Evolutionary conservation across 2,113 vertebrate genomes (phyloP), one percentile per base, ranked within the genome.

Genomic region (Toxotes jaculatrix): DNA sequence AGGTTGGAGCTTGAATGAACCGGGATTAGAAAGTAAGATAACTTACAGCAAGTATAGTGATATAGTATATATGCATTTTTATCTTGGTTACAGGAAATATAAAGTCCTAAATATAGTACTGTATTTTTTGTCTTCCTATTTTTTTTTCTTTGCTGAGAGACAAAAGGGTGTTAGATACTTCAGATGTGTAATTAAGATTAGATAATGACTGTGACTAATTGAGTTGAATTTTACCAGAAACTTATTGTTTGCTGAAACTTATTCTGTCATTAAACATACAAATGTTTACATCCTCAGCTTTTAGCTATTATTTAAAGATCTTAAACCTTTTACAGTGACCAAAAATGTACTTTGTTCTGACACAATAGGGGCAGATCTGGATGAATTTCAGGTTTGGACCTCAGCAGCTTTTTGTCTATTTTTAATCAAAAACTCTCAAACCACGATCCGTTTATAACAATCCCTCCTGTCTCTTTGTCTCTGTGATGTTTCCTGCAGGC

Each of bases 21-120:
- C 36, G 0, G 49, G 70, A 45, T 65, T 43, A 79, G 19, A 70
- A 66, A 78, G 76, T 89, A 87, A 86, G 78, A 36, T 19, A 3
- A 0, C 19, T 34, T 0, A 0, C 0, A 6, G 45, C 47, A 0
- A 16, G 19, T 21, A 0, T 14, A 2, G 36, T 7, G 0, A 27
- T 31, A 7, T 40, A 14, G 16, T 56, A 7, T 27, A 4, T 65
- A 5, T 23, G 9, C 31, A 45, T 31, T 82, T 49, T 61, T 23
- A 11, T 36, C 77, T 53, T 40, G 13, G 11, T 70, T 11, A 16
- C 3, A 4, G n/a, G n/a, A 73, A 40, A 36, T 36, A 4, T 45
- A 4, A 27, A 9, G 4, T 57, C 32, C 51, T 42, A 14, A 68
- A 55, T 8, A 10, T 32, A 7, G 12, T 19, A 4, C 12, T 43